Evolutionary conservation across 2,113 vertebrate species (phyloP).

Genomic region (Cebus imitator): DNA sequence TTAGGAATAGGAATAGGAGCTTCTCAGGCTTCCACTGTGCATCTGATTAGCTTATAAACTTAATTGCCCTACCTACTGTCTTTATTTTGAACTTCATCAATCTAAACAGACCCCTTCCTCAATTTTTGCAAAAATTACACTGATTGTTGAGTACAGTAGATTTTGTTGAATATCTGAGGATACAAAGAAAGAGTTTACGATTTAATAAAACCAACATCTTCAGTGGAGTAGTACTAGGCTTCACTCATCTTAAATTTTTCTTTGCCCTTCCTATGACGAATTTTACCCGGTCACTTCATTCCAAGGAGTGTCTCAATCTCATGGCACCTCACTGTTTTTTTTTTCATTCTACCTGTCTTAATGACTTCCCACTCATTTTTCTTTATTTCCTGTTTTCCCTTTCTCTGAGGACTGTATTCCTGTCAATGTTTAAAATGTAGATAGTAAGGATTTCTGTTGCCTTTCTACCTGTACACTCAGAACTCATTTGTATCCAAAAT

Average conservation of each 20-base stretch:
- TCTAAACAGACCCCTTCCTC: not conserved
- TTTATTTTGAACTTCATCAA: constrained; percentile 17
- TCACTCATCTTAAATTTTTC: not conserved
- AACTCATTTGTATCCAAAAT: not conserved
- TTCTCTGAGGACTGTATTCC: not conserved
- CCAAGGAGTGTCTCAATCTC: not conserved
- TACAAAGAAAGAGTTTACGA: not conserved
- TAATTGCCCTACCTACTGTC: not conserved
- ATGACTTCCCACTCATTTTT: not conserved
- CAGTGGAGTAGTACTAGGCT: not conserved
- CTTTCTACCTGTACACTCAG: not conserved
- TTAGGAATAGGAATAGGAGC: not conserved
- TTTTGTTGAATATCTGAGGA: constrained; percentile 1
- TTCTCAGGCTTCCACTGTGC: not conserved
- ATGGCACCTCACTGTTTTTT: not conserved
- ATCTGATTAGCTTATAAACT: not conserved
- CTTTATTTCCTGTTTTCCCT: not conserved
- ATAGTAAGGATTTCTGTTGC: not conserved
- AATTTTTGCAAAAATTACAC: not conserved
- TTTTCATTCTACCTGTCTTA: not conserved
- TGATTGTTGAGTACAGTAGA: not conserved
- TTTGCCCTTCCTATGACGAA: not conserved
- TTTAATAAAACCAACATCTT: not conserved
- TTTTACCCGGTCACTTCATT: not conserved
- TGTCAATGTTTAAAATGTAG: not conserved